phyloP scores from a whole-genome alignment of 2,797 vertebrate species.

The Synanceia verrucosa region DNA sequence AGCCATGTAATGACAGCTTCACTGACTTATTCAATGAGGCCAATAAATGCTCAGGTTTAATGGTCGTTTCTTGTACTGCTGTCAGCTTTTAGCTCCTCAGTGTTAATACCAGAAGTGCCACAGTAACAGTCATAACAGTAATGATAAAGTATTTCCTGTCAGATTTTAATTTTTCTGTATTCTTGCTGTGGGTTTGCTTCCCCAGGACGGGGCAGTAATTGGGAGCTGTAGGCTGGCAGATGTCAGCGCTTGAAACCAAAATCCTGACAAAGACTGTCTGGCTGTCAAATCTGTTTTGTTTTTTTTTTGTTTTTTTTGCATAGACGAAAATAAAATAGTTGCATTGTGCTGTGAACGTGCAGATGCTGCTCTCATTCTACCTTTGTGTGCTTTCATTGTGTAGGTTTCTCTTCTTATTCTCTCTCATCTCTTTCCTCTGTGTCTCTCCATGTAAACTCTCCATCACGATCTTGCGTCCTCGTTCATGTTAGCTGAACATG shows the following conservation, averaged over 20 bases:
- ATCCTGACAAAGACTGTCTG: constrained; percentile 1
- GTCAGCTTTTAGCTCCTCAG: not conserved
- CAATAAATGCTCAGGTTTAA: not conserved
- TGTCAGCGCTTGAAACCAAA: constrained; percentile 24
- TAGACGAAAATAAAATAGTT: constrained; percentile 18
- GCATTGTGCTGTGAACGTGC: not conserved
- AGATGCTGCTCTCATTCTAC: constrained; percentile 4
- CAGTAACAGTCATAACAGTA: not conserved
- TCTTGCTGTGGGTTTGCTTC: not conserved
- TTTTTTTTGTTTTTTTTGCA: too few relatives aligned
- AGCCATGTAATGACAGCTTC: not conserved
- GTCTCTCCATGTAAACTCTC: not conserved
- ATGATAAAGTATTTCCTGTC: not conserved
- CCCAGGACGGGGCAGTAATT: constrained; percentile 25
- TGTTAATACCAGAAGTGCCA: not conserved
- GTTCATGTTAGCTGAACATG: constrained; percentile 2
- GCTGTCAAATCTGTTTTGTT: constrained; percentile 47
- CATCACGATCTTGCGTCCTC: constrained; percentile 1
- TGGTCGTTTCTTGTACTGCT: not conserved
- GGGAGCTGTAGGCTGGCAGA: constrained; percentile 22
- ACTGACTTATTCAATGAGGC: not conserved
- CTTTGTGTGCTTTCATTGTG: constrained; percentile 5
- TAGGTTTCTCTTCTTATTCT: not conserved
- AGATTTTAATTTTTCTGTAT: not conserved
- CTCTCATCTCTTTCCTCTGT: not conserved